These are phyloP conservation scores for Creontiades dilutus DNA, from an alignment of 2,888 invertebrate species.

Conservation along the genomic window DNA sequence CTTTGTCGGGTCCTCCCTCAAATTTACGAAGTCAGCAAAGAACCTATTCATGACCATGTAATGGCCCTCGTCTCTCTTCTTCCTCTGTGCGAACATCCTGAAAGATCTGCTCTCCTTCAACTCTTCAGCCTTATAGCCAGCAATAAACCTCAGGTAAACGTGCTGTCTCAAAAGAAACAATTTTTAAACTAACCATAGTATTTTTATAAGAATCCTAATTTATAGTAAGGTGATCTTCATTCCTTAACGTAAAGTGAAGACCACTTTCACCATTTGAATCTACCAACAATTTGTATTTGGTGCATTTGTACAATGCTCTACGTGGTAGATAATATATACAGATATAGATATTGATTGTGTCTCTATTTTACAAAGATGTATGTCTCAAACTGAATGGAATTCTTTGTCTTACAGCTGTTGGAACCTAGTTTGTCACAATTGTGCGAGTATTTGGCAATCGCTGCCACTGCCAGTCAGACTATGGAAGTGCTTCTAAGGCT, in stretches of 20 bases:
- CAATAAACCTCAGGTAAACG: slow-evolving; percentile 85
- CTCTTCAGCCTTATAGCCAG: slow-evolving; percentile 91
- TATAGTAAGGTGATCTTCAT: no score
- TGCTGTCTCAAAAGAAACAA: slow-evolving; percentile 75
- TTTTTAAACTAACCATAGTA: not conserved
- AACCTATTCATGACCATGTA: slow-evolving; percentile 91
- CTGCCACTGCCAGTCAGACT: slow-evolving; percentile 83
- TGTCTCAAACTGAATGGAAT: no score
- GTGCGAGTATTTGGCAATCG: slow-evolving; percentile 85
- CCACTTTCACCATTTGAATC: no score
- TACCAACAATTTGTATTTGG: no score
- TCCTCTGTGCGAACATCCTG: slow-evolving; percentile 90
- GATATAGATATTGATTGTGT: no score
- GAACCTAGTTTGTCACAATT: slow-evolving; percentile 90
- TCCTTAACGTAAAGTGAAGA: no score
- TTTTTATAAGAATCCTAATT: no score
- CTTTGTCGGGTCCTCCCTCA: slow-evolving; percentile 93
- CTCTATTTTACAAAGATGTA: no score
- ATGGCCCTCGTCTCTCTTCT: slow-evolving; percentile 89
- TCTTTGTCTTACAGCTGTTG: slow-evolving; percentile 81
- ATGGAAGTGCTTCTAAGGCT: slow-evolving; percentile 88
- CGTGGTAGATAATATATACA: no score
- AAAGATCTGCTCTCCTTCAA: slow-evolving; percentile 90
- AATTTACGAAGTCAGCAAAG: slow-evolving; percentile 92
- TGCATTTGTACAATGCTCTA: no score